Evolutionary conservation across 2,113 vertebrate genomes (phyloP).

Genomic region (Erythrocercus mccallii): DNA sequence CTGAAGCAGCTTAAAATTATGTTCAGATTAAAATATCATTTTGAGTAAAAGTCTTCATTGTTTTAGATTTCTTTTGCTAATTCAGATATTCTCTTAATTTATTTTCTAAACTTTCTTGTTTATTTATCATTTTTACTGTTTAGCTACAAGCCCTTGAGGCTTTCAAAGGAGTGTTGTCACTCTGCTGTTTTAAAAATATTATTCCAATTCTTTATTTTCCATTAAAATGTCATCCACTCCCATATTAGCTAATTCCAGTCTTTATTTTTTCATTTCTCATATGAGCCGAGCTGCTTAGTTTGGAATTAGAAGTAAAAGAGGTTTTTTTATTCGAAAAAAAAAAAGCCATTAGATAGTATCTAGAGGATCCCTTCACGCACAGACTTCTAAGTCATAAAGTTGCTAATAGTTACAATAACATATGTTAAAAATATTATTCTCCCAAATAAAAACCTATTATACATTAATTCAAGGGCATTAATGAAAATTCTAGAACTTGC

Average conservation of each 20-base stretch:
- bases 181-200: background rate
- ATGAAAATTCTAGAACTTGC: background rate
- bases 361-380: background rate
- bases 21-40: background rate
- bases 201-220: background rate
- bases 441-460: background rate
- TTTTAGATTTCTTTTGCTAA: background rate
- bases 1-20: background rate
- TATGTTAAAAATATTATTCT: background rate
- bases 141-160: background rate
- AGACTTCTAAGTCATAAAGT: conserved; percentile 7
- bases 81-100: background rate
- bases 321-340: background rate
- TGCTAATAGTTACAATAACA: background rate
- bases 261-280: background rate
- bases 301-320: conserved; percentile 6
- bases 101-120: background rate
- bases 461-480: background rate
- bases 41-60: background rate
- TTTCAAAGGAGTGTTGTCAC: background rate
- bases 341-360: background rate
- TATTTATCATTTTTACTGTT: background rate
- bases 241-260: background rate
- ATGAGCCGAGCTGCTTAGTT: background rate
- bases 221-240: background rate